A percentile compares a stretch with the other conserved stretches of the same genome.
These are phyloP conservation scores for Athalia rosae DNA, from an alignment of 2,888 invertebrate species.

Conservation along the genomic window DNA sequence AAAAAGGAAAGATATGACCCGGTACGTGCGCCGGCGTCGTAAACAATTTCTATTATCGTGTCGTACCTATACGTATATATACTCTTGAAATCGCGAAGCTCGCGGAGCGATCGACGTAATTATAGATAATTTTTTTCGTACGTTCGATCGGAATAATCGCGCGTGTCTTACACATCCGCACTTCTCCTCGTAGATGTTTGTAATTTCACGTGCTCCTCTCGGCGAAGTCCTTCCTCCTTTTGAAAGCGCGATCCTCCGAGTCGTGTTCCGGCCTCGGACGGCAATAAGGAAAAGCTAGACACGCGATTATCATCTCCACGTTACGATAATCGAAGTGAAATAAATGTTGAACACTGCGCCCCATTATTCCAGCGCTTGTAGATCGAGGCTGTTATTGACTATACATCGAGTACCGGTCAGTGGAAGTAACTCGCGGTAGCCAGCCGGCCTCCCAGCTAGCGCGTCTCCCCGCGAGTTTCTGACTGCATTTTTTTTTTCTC, in stretches of 20 bases:
- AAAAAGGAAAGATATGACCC: too few relatives aligned
- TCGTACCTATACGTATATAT: too few relatives aligned
- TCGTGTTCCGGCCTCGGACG: neutral
- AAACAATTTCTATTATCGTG: neutral
- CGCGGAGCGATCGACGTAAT: slow-evolving; percentile 24
- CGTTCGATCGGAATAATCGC: too few relatives aligned
- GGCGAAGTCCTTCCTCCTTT: too few relatives aligned
- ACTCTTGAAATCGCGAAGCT: slow-evolving; percentile 23
- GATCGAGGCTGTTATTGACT: slow-evolving; percentile 41
- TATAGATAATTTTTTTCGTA: slow-evolving; percentile 4
- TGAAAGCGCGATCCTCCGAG: neutral
- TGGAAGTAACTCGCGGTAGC: slow-evolving; percentile 10
- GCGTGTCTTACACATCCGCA: too few relatives aligned
- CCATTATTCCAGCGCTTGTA: slow-evolving; percentile 10
- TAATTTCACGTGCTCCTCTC: neutral
- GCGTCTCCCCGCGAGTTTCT: slow-evolving; percentile 39
- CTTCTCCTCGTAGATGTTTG: neutral
- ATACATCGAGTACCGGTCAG: slow-evolving; percentile 27
- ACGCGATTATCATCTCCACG: slow-evolving; percentile 61
- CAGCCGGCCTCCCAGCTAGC: slow-evolving; percentile 42
- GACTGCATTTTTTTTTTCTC: slow-evolving; percentile 28
- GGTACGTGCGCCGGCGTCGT: too few relatives aligned
- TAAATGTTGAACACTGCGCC: slow-evolving; percentile 61
- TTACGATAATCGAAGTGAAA: slow-evolving; percentile 69
- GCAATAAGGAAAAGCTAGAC: neutral